phyloP scores from a whole-genome alignment of 2,797 vertebrate species.

The Geotrypetes seraphini region DNA sequence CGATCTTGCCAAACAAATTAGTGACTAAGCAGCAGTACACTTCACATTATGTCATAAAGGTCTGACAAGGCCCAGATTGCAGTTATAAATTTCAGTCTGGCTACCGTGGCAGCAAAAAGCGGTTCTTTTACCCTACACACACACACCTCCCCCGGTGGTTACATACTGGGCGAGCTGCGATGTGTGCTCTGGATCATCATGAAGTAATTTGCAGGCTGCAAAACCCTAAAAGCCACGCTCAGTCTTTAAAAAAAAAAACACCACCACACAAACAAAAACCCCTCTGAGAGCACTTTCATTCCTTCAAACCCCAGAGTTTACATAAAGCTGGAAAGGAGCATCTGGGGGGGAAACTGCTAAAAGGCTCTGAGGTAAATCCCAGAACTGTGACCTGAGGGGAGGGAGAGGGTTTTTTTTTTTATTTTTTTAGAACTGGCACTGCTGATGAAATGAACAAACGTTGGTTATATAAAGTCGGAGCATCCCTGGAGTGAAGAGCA shows the following conservation, averaged over 20 bases:
- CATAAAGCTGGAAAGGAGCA: slow-evolving; percentile 34
- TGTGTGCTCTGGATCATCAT: slow-evolving; percentile 47
- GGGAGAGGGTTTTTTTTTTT: no score
- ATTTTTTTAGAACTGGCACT: accelerated
- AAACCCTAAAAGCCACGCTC: slow-evolving; percentile 45
- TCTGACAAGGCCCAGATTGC: slow-evolving; percentile 52
- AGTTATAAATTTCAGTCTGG: slow-evolving; percentile 54
- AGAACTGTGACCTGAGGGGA: neutral
- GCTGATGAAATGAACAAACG: neutral
- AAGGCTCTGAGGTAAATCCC: slow-evolving; percentile 4
- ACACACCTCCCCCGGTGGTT: slow-evolving; percentile 48
- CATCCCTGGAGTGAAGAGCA: neutral
- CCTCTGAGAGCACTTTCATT: slow-evolving; percentile 43
- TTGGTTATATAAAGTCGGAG: no score
- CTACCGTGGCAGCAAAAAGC: slow-evolving; percentile 38
- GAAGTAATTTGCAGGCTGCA: slow-evolving; percentile 45
- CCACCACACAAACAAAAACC: no score
- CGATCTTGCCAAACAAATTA: slow-evolving; percentile 49
- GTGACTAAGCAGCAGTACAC: slow-evolving; percentile 61
- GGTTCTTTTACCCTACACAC: slow-evolving; percentile 32
- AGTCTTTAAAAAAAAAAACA: slow-evolving; percentile 20
- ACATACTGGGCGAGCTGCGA: slow-evolving; percentile 39
- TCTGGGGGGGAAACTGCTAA: slow-evolving; percentile 23
- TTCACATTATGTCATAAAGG: slow-evolving; percentile 49
- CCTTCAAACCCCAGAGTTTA: slow-evolving; percentile 35